These are phyloP conservation scores for Battus philenor DNA, from an alignment of 1,140 invertebrate species.

Conservation along the genomic window DNA sequence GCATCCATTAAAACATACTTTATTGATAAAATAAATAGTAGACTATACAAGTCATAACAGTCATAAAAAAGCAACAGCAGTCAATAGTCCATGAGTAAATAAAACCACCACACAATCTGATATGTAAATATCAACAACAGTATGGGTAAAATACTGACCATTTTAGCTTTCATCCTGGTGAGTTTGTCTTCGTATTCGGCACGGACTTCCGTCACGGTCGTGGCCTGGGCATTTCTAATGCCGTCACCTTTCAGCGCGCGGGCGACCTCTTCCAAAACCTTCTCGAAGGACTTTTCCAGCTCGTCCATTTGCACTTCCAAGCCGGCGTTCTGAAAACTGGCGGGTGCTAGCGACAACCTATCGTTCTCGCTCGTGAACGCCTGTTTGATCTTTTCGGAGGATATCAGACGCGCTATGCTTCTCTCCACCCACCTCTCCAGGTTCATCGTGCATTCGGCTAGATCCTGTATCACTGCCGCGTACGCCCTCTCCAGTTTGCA, in stretches of 20 bases:
- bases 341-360: slow-evolving; percentile 33
- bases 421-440: slow-evolving; percentile 57
- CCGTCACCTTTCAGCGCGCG: slow-evolving; percentile 50
- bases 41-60: slow-evolving; percentile 45
- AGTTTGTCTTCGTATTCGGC: slow-evolving; percentile 81
- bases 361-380: slow-evolving; percentile 48
- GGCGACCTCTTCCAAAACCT: slow-evolving; percentile 48
- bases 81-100: slow-evolving; percentile 59
- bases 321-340: slow-evolving; percentile 46
- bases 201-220: slow-evolving; percentile 74
- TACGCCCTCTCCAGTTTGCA: slow-evolving; percentile 52
- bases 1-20: slow-evolving; percentile 52
- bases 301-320: slow-evolving; percentile 57
- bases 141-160: slow-evolving; percentile 77
- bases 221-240: slow-evolving; percentile 30
- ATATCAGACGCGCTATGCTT: slow-evolving; percentile 38
- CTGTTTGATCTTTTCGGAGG: slow-evolving; percentile 57
- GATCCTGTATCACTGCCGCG: slow-evolving; percentile 55
- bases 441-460: slow-evolving; percentile 52
- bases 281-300: slow-evolving; percentile 53
- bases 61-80: slow-evolving; percentile 35
- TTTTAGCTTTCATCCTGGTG: slow-evolving; percentile 81
- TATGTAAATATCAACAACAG: slow-evolving; percentile 64
- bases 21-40: slow-evolving; percentile 51
- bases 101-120: slow-evolving; percentile 69